Conservation (phyloP, 1,140 invertebrate species). For the Brachionus rotundiformis region DNA sequence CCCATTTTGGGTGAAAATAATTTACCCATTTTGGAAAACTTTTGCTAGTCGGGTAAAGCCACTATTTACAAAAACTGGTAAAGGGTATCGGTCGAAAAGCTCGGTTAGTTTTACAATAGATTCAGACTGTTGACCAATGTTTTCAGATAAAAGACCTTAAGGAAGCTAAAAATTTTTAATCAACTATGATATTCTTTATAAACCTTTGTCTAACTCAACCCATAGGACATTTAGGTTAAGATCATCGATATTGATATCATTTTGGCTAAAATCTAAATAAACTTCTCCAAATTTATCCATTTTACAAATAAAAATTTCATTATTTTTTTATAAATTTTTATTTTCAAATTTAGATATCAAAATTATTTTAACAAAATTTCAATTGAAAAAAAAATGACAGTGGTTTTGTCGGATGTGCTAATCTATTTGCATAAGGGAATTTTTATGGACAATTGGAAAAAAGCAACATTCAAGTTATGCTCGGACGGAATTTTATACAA, state of each 20-base stretch:
- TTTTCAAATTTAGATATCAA: slow-evolving; percentile 6
- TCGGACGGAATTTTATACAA: background rate
- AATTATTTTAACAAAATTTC: background rate
- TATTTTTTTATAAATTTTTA: background rate
- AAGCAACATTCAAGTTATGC: slow-evolving; percentile 13
- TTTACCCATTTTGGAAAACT: slow-evolving; percentile 48
- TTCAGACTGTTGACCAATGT: slow-evolving; percentile 48
- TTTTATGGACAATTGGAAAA: slow-evolving; percentile 39
- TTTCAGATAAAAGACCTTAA: slow-evolving; percentile 44
- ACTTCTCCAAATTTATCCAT: slow-evolving; percentile 51
- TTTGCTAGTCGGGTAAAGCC: slow-evolving; percentile 29
- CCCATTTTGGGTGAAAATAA: background rate
- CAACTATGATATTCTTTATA: background rate
- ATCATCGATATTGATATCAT: slow-evolving; percentile 39
- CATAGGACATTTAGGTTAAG: slow-evolving; percentile 41
- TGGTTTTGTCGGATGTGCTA: slow-evolving; percentile 3
- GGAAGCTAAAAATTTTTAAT: background rate
- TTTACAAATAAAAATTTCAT: background rate
- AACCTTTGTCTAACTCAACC: slow-evolving; percentile 51
- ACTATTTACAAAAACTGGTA: slow-evolving; percentile 49
- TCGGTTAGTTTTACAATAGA: slow-evolving; percentile 47
- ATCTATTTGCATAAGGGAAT: background rate
- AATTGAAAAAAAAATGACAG: background rate
- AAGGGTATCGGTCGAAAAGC: slow-evolving; percentile 35
- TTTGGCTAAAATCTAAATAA: slow-evolving; percentile 50